Evolutionary conservation across 2,888 invertebrate species (phyloP).

Genomic region (Merodon equestris): DNA sequence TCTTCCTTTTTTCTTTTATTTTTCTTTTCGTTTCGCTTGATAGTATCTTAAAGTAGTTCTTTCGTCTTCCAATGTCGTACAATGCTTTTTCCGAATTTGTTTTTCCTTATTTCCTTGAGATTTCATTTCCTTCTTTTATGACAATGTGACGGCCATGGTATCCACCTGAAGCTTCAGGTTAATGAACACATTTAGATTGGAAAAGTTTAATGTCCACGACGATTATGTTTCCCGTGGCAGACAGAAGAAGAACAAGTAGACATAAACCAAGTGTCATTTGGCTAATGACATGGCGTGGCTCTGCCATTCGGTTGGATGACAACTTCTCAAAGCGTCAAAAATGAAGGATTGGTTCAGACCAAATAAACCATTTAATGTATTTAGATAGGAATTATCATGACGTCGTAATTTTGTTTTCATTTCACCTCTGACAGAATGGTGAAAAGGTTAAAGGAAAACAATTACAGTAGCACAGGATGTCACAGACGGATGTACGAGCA

Average conservation of each 20-base stretch:
- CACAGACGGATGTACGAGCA: too few relatives aligned
- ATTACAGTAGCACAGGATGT: too few relatives aligned
- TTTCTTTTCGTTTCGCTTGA: constrained; percentile 33
- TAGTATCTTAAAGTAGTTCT: constrained; percentile 12
- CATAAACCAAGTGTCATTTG: neutral
- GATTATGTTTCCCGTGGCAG: constrained; percentile 7
- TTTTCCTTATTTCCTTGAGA: constrained; percentile 9
- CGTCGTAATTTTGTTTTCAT: constrained; percentile 26
- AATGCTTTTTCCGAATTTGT: neutral
- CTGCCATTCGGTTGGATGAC: neutral
- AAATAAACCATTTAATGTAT: constrained; percentile 20
- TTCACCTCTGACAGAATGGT: too few relatives aligned
- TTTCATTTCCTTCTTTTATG: constrained; percentile 1
- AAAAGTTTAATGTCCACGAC: constrained; percentile 54
- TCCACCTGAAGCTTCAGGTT: constrained; percentile 29
- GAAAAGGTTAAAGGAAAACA: too few relatives aligned
- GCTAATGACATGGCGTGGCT: too few relatives aligned
- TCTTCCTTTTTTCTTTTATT: constrained; percentile 39
- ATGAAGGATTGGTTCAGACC: too few relatives aligned
- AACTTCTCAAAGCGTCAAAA: constrained; percentile 15
- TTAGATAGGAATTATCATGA: constrained; percentile 27
- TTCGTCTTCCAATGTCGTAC: constrained; percentile 18
- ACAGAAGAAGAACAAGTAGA: constrained; percentile 10
- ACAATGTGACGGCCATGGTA: neutral
- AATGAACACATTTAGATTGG: constrained; percentile 66